Base-by-base conservation (phyloP, 2,888 invertebrate genomes). In the Drosophila rubida region DNA sequence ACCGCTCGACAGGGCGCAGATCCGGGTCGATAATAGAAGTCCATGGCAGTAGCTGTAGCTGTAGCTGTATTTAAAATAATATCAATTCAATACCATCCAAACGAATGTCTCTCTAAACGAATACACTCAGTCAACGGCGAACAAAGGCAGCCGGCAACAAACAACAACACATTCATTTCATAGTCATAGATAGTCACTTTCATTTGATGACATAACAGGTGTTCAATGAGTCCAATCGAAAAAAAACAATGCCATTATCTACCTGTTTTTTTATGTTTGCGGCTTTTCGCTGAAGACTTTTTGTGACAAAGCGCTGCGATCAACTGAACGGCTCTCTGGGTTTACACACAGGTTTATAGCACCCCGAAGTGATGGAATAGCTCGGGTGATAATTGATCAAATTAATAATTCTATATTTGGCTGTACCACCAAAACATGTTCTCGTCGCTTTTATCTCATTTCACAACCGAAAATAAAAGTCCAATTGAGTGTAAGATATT, bases 1-100 rank as follows among this genome's bases (percentile, higher is more conserved):
- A 95, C 95, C 1, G 94, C 90, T 35, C 95, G 93, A 91, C 95
- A 95, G 48, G 95, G 95, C 0, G 94, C 92, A 70, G 95, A 95
- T 87, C 93, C 94, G 25, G 93, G 93, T 61, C 93, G 87, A 87
- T 94, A 94, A 91, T 95, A 95, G 57, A 95, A 92, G 90, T 95
- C 66, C 67, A 81, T 95, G 86, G 9, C 53, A 53, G 27, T 19
- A 19, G 1, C 9, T 19, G 30, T 27, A 30, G 25, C 50, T 48
- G 5, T 8, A 9, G 25, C 19, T 19, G 19, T 19, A 19, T 3
- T 45, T 39, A 19, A 55, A 59, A 49, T 19, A 19, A 44, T 35
- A 6, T 35, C 25, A 35, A 51, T 57, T 66, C 11, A 50, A 37
- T 51, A 27, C 48, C 45, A 58, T 62, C 42, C 60, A 62, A 45